A percentile compares a stretch with the other conserved stretches of the same genome.
phyloP scores from a whole-genome alignment of 2,888 invertebrate species.

The Stenurella melanura region DNA sequence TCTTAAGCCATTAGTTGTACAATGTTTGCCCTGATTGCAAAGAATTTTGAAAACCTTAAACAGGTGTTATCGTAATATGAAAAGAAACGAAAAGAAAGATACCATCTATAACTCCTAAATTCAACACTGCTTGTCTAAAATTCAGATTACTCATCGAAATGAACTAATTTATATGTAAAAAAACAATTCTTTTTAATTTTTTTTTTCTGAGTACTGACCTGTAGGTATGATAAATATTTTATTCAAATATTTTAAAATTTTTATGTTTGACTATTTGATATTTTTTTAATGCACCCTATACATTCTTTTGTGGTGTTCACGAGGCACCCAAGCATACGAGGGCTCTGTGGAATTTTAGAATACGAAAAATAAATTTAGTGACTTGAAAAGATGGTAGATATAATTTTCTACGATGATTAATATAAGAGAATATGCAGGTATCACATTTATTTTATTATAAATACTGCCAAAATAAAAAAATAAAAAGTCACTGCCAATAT shows the following conservation, averaged over 20 bases:
- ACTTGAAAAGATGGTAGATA: conserved; percentile 21
- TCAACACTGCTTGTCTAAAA: no score
- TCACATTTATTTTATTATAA: conserved; percentile 43
- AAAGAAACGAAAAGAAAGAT: no score
- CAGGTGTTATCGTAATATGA: no score
- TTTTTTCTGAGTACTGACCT: no score
- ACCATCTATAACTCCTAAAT: no score
- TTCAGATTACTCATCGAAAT: no score
- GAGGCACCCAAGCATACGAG: not conserved
- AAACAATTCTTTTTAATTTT: no score
- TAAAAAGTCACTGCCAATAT: conserved; percentile 54
- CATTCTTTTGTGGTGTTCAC: not conserved
- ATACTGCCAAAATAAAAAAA: conserved; percentile 52
- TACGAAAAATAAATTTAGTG: conserved; percentile 21
- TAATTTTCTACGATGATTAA: conserved; percentile 40
- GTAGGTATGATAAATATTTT: not conserved
- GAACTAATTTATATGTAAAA: no score
- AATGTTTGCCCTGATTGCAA: no score
- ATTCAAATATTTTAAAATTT: not conserved
- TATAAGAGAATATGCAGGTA: conserved; percentile 28
- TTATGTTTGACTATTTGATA: conserved; percentile 15
- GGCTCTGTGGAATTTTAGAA: conserved; percentile 39
- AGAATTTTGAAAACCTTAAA: no score
- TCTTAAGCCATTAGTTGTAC: no score
- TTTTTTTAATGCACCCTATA: not conserved